Conservation (phyloP, 2,888 invertebrate genomes). For the Amitus sp. region DNA sequence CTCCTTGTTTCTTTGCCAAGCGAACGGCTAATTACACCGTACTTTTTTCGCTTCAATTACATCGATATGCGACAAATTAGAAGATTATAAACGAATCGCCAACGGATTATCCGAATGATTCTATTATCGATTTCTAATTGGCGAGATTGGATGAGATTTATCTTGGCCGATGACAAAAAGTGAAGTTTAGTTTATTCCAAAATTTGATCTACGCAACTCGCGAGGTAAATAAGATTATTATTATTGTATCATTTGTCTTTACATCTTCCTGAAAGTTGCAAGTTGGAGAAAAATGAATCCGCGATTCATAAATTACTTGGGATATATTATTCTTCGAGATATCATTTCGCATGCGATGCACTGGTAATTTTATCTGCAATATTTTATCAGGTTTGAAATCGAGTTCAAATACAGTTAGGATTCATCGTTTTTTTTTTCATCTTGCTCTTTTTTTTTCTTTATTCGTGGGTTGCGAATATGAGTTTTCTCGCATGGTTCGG, state of each 20-base stretch:
- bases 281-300: conserved; percentile 26
- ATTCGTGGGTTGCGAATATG: too few species aligned
- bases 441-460: too few species aligned
- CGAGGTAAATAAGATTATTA: too few species aligned
- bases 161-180: too few species aligned
- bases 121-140: too few species aligned
- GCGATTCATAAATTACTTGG: conserved; percentile 16
- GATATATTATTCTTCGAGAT: conserved; percentile 17
- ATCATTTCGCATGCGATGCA: conserved; percentile 18
- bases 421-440: conserved; percentile 1
- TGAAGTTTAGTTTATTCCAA: too few species aligned
- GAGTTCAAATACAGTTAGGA: too few species aligned
- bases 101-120: background rate
- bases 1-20: background rate
- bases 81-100: background rate
- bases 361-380: conserved; percentile 9
- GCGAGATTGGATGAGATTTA: too few species aligned
- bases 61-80: background rate
- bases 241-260: too few species aligned
- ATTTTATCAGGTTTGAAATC: background rate
- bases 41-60: background rate
- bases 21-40: background rate
- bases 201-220: too few species aligned
- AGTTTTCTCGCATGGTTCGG: too few species aligned
- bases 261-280: conserved; percentile 12